These are phyloP conservation scores for Sepioteuthis lessoniana DNA, from an alignment of 2,888 invertebrate genomes.

Conservation along the genomic window DNA sequence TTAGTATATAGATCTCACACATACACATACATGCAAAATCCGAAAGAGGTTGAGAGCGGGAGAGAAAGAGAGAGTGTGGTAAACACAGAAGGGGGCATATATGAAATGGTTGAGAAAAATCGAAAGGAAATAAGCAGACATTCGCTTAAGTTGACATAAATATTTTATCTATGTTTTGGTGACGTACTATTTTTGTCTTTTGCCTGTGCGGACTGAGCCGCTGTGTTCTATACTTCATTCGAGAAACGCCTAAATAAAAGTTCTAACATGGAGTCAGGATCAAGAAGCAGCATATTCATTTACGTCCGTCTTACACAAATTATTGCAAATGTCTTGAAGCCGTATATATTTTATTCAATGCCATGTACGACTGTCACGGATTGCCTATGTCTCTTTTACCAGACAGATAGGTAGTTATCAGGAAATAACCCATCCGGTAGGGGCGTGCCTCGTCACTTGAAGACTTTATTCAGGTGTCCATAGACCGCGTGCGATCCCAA, in stretches of 20 bases:
- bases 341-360: background rate
- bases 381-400: background rate
- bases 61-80: background rate
- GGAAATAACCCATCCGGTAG: background rate
- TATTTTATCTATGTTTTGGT: background rate
- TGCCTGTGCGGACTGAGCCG: background rate
- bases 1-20: background rate
- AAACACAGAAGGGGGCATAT: too few species aligned
- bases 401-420: background rate
- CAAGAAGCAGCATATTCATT: too few species aligned
- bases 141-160: background rate
- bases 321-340: background rate
- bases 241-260: background rate
- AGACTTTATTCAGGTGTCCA: background rate
- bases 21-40: background rate
- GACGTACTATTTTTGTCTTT: background rate
- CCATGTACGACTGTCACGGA: background rate
- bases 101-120: too few species aligned
- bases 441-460: background rate
- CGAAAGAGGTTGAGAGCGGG: background rate
- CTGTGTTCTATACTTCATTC: background rate
- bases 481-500: too few species aligned
- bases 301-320: background rate
- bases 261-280: background rate
- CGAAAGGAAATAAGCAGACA: too few species aligned